Evolutionary conservation across 1,140 invertebrate species (phyloP).

Genomic region (Calliphora vicina): DNA sequence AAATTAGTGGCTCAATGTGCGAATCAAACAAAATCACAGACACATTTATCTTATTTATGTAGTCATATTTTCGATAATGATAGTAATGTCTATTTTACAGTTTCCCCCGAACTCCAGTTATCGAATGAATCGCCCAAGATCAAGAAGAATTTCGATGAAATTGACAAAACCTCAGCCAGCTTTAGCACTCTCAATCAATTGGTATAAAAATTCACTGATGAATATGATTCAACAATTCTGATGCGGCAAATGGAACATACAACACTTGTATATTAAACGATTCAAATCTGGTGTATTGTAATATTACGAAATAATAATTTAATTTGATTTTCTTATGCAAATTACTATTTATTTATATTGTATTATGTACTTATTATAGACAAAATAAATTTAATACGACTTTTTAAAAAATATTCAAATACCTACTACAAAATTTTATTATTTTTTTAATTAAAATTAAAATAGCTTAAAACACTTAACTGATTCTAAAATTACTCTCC

Average conservation of each 20-base stretch:
- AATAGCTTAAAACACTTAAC: no score
- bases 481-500: no score
- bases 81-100: constrained; percentile 3
- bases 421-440: no score
- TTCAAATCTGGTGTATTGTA: constrained; percentile 10
- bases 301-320: not conserved
- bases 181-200: constrained; percentile 41
- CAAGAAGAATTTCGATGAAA: constrained; percentile 42
- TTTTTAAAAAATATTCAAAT: no score
- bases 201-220: constrained; percentile 23
- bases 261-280: not conserved
- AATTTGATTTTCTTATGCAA: no score
- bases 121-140: constrained; percentile 1
- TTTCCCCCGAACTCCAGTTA: not conserved
- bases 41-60: not conserved
- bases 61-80: not conserved
- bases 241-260: not conserved
- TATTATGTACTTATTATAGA: no score
- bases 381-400: no score
- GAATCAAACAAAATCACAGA: constrained; percentile 8
- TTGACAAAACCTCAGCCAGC: constrained; percentile 38
- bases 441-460: no score
- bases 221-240: not conserved
- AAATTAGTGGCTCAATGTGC: constrained; percentile 19
- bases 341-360: no score